Percentiles rank a stretch among this genome's conserved stretches.
phyloP scores from a whole-genome alignment of 2,888 invertebrate genomes.

The Hydropsyche betteni region DNA sequence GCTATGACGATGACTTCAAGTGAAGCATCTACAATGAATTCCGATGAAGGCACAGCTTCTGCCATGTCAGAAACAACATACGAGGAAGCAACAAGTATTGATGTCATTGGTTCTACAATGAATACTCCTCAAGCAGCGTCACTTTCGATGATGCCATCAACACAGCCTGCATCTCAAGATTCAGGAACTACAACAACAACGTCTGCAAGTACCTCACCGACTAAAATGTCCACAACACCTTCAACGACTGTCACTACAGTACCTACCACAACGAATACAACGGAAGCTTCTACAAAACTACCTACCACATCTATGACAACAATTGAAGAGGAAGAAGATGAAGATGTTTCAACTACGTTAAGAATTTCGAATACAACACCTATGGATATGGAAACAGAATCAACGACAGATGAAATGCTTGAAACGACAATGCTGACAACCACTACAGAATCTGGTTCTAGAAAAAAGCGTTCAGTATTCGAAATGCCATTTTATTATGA shows the following conservation, averaged over 20 bases:
- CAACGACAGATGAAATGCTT: constrained; percentile 35
- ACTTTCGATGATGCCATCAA: neutral
- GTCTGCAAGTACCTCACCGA: constrained; percentile 38
- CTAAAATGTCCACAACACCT: constrained; percentile 27
- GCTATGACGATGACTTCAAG: neutral
- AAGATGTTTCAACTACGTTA: neutral
- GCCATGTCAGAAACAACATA: neutral
- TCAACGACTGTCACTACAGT: constrained; percentile 43
- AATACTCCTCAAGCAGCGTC: constrained; percentile 1
- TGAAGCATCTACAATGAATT: neutral
- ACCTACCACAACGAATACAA: constrained; percentile 32
- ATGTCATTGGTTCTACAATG: neutral
- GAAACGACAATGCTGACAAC: constrained; percentile 39
- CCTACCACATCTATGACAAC: constrained; percentile 1
- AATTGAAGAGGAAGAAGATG: constrained; percentile 7
- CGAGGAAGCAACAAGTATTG: neutral
- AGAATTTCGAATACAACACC: constrained; percentile 19
- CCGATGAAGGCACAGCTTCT: neutral
- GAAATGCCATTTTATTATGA: constrained; percentile 53
- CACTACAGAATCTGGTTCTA: constrained; percentile 53
- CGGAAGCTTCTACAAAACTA: constrained; percentile 8
- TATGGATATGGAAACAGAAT: constrained; percentile 20
- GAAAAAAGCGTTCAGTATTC: constrained; percentile 60
- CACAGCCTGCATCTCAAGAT: neutral
- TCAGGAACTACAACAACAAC: constrained; percentile 8